Conservation (phyloP, 2,113 vertebrate species). For the Phalacrocorax pelagicus region DNA sequence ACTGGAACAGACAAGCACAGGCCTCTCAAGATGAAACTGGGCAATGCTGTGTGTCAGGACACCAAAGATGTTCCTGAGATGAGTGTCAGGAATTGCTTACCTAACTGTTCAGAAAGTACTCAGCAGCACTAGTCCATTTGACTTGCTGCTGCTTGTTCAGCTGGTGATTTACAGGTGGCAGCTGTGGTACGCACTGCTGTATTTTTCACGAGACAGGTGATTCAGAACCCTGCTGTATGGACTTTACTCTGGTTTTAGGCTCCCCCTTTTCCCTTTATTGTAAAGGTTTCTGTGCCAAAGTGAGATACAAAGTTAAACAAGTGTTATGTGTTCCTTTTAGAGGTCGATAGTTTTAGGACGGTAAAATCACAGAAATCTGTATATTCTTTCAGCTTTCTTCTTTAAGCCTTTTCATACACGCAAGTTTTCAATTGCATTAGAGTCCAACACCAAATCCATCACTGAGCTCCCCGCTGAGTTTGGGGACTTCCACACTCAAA, state of each 20-base stretch:
- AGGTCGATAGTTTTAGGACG: not conserved
- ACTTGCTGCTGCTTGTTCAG: not conserved
- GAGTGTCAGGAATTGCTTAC: not conserved
- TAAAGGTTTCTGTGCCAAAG: not conserved
- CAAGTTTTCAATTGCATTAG: not conserved
- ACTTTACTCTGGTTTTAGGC: not conserved
- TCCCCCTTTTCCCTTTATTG: not conserved
- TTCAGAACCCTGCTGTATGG: not conserved
- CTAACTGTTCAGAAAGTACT: not conserved
- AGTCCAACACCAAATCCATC: not conserved
- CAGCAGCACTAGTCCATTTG: not conserved
- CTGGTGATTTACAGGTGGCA: not conserved
- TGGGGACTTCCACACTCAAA: not conserved
- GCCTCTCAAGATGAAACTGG: not conserved
- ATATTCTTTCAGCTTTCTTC: not conserved
- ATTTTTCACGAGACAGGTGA: not conserved
- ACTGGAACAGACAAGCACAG: not conserved
- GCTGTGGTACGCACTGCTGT: not conserved
- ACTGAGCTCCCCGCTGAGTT: not conserved
- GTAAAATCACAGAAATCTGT: not conserved
- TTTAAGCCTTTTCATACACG: not conserved
- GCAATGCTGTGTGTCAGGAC: not conserved
- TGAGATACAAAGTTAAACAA: not conserved
- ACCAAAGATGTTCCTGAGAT: not conserved
- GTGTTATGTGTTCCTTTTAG: not conserved